A percentile compares a stretch with the other conserved stretches of the same genome.
phyloP scores from a whole-genome alignment of 2,113 vertebrate genomes.

The Eulemur rufifrons region DNA sequence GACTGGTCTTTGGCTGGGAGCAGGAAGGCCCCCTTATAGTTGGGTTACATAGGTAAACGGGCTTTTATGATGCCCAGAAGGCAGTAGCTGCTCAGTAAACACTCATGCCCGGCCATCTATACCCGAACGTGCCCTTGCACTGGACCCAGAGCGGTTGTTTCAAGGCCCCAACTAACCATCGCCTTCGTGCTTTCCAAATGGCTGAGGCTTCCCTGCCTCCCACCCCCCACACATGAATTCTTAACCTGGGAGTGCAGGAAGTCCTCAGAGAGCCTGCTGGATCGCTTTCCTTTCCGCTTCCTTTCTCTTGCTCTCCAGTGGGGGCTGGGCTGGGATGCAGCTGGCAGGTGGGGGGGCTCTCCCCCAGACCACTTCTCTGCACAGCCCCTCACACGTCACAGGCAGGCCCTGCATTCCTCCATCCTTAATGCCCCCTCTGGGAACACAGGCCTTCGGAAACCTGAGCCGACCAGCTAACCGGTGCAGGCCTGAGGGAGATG shows the following conservation, averaged over 20 bases:
- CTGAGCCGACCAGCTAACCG: slow-evolving; percentile 57
- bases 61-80: neutral
- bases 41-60: neutral
- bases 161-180: accelerated
- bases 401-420: slow-evolving; percentile 82
- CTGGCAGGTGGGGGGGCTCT: slow-evolving; percentile 57
- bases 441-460: slow-evolving; percentile 81
- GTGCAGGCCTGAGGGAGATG: slow-evolving; percentile 27
- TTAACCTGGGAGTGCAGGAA: neutral
- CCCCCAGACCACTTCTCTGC: slow-evolving; percentile 68
- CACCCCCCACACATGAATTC: neutral
- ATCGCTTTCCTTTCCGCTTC: slow-evolving; percentile 16
- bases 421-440: slow-evolving; percentile 83
- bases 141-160: accelerated
- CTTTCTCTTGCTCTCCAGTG: slow-evolving; percentile 15
- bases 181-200: neutral
- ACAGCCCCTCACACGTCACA: slow-evolving; percentile 68
- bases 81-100: neutral
- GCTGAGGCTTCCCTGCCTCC: neutral
- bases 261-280: neutral
- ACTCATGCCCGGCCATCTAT: neutral
- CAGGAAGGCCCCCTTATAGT: neutral
- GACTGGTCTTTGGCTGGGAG: neutral
- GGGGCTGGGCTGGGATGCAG: slow-evolving; percentile 37
- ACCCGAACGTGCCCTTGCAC: neutral